Conservation (phyloP, 2,797 vertebrate genomes). For the Sebastes aleutianus region DNA sequence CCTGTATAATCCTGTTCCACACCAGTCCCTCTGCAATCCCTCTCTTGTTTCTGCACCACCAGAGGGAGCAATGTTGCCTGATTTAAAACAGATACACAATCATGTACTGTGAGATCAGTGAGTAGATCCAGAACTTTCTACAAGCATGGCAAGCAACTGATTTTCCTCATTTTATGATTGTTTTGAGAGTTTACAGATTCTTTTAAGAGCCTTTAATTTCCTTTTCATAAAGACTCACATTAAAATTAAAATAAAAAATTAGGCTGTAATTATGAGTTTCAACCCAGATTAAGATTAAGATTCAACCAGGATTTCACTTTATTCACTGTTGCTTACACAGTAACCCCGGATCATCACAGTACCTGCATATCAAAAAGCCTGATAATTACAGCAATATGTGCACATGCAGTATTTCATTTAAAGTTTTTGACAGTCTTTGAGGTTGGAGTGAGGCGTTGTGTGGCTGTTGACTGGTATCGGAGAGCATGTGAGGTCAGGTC, state of each 20-base stretch:
- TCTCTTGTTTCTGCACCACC: constrained; percentile 27
- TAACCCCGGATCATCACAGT: not conserved
- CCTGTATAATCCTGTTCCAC: not conserved
- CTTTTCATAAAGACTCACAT: not conserved
- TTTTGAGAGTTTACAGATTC: not conserved
- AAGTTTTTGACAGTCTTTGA: not conserved
- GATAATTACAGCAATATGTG: not conserved
- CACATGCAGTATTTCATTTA: not conserved
- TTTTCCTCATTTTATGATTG: not conserved
- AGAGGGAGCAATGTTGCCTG: constrained; percentile 59
- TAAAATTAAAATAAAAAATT: not conserved
- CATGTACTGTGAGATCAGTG: not conserved
- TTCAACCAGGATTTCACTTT: not conserved
- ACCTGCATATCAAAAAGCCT: not conserved
- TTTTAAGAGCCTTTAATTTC: not conserved
- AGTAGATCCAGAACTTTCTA: not conserved
- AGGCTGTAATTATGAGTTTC: not conserved
- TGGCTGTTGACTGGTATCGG: constrained; percentile 12
- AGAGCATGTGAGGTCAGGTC: constrained; percentile 53
- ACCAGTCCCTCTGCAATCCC: not conserved
- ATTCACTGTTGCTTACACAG: not conserved
- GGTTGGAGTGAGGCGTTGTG: not conserved
- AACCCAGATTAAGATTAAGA: not conserved
- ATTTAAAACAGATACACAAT: not conserved
- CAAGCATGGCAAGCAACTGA: not conserved